Conservation (phyloP, 2,113 vertebrate species). For the Megaceryle torquata region DNA sequence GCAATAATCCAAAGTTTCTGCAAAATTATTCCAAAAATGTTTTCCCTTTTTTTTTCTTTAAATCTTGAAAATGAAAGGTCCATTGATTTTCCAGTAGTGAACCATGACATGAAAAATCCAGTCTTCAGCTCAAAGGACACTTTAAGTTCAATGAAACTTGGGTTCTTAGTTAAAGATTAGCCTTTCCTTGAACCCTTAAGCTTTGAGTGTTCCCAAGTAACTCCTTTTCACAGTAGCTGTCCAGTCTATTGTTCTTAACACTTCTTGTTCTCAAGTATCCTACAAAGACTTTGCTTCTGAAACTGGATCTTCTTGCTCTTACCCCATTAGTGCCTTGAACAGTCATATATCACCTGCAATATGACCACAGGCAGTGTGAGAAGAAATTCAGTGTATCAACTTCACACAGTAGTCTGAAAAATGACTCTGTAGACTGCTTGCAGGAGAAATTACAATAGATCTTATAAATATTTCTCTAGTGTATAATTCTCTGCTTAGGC, state of each 20-base stretch:
- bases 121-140: background rate
- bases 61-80: background rate
- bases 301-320: background rate
- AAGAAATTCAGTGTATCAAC: slow-evolving; percentile 8
- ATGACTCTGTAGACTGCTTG: slow-evolving; percentile 36
- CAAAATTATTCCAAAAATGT: background rate
- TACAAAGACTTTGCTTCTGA: background rate
- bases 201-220: background rate
- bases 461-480: slow-evolving; percentile 76
- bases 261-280: background rate
- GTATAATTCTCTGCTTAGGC: slow-evolving; percentile 70
- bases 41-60: background rate
- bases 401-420: slow-evolving; percentile 21
- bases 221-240: background rate
- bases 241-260: background rate
- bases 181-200: background rate
- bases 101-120: background rate
- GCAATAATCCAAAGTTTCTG: background rate
- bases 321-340: background rate
- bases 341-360: slow-evolving; percentile 11
- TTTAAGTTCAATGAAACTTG: background rate
- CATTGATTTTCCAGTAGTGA: background rate
- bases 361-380: background rate
- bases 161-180: background rate
- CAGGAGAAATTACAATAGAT: slow-evolving; percentile 65